These are phyloP conservation scores for Hydrophis major DNA, from an alignment of 2,797 vertebrate genomes.

Conservation along the genomic window DNA sequence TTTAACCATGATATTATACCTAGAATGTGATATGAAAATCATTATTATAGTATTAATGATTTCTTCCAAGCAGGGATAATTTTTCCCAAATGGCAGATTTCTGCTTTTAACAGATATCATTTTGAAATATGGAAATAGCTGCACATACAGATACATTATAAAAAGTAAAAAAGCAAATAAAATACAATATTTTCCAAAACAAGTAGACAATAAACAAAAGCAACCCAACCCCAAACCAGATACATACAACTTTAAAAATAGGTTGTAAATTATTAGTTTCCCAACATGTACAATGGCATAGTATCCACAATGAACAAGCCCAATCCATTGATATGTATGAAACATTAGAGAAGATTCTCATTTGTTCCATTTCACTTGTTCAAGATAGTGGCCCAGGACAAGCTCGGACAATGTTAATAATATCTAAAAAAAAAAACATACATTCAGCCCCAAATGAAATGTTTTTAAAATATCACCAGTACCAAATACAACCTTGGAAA, in stretches of 20 bases:
- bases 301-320: constrained; percentile 69
- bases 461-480: constrained; percentile 60
- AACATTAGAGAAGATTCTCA: not conserved
- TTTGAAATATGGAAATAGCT: constrained; percentile 74
- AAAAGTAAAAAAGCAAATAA: constrained; percentile 78
- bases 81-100: constrained; percentile 62
- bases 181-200: constrained; percentile 78
- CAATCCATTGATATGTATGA: not conserved
- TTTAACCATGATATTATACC: constrained; percentile 68
- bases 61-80: constrained; percentile 57
- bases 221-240: constrained; percentile 55
- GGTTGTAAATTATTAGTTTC: constrained; percentile 63
- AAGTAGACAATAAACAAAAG: constrained; percentile 28
- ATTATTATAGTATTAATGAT: constrained; percentile 27
- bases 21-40: constrained; percentile 56
- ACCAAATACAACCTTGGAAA: constrained; percentile 57
- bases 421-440: constrained; percentile 62
- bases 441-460: constrained; percentile 56
- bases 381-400: not conserved
- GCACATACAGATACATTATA: constrained; percentile 72
- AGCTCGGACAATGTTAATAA: constrained; percentile 44
- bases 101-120: constrained; percentile 56
- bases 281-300: constrained; percentile 76
- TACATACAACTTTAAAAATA: constrained; percentile 78
- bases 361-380: not conserved